Evolutionary conservation across 53 echinoderm and acorn worm species (phyloP), one percentile per base, ranked within the genome.

Genomic region (Crossaster papposus): DNA sequence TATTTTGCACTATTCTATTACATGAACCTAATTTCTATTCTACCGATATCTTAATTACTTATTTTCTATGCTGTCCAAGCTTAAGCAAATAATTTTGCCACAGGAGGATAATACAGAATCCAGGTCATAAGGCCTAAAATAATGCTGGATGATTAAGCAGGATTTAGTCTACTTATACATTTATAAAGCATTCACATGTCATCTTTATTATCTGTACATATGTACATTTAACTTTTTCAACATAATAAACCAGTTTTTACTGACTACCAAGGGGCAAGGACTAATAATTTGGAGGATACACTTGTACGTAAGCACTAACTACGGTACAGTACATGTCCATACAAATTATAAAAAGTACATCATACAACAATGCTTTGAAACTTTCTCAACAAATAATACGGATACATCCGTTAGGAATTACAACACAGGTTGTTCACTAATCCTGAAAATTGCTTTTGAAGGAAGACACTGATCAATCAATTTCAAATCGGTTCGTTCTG

Each of bases 391-490:
- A 74, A 35, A 22, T 78, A 51, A 58, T 14, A 80, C 55, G 62
- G 80, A 80, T 80, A 32, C 32, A 30, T 80, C 32, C n/a, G 55
- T 54, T 80, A 80, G 34, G 80, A 80, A 32, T 4, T 17, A 11
- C 13, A 32, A 7, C 55, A 14, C 23, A 36, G 62, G 62, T 80
- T 80, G 58, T 80, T 80, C 30, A 80, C 55, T 55, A 80, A 80
- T 58, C 80, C 62, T 54, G 15, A 55, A 54, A 34, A 58, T 3
- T 30, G 80, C 14, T 62, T 80, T 80, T 17, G 3, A 26, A 78
- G 78, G 78, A 78, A 78, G 78, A 78, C 51, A 51, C 51, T 78
- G n/a, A 78, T 78, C 78, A 78, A 37, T 76, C 77, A 76, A 51
- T 78, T 78, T 51, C 5, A 74, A 34, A 74, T 71, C 36, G 14